Conservation (phyloP, 2,113 vertebrate genomes). For the Proteles cristata region DNA sequence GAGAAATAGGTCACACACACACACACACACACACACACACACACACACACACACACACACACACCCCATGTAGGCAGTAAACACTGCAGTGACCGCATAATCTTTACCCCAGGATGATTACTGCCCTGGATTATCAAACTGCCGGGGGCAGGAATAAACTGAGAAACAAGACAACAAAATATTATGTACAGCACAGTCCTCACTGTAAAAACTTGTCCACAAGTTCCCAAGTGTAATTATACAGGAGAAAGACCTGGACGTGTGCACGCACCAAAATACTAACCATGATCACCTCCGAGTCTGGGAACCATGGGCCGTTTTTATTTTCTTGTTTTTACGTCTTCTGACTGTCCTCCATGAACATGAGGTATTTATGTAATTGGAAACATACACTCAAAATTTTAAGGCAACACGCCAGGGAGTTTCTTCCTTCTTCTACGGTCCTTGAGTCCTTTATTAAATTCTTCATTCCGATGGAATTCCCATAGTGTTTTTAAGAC, state of each 20-base stretch:
- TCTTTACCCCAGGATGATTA: not conserved
- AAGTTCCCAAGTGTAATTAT: not conserved
- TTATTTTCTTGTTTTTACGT: not conserved
- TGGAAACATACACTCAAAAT: not conserved
- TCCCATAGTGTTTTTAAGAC: not conserved
- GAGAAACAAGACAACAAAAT: not conserved
- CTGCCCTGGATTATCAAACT: not conserved
- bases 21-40: no score
- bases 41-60: not conserved
- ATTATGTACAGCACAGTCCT: no score
- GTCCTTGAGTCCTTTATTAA: no score
- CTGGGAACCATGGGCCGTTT: not conserved
- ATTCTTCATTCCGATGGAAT: not conserved
- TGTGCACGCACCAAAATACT: not conserved
- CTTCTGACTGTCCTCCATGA: not conserved
- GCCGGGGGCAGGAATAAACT: not conserved
- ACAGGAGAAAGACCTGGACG: not conserved
- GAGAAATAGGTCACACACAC: not conserved
- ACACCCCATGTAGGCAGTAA: not conserved
- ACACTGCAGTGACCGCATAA: no score
- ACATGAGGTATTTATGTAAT: not conserved
- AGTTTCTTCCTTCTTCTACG: not conserved
- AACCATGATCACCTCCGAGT: not conserved
- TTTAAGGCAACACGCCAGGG: not conserved
- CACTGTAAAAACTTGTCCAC: fast-evolving